Conservation (phyloP, 2,113 vertebrate species). For the Phylloscopus trochiloides region DNA sequence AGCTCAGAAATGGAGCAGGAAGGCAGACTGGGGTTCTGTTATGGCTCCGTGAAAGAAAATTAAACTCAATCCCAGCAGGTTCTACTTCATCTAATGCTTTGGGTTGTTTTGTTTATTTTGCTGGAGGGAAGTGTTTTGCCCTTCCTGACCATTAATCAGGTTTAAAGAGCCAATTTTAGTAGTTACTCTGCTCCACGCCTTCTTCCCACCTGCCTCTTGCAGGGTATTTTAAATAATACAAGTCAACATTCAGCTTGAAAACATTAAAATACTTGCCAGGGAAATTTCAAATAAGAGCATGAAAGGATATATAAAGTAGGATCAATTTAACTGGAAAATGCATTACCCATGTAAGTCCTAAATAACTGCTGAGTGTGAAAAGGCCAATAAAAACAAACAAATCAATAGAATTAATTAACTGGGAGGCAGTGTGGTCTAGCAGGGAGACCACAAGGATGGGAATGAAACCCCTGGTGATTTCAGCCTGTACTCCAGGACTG, state of each 20-base stretch:
- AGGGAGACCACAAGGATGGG: neutral
- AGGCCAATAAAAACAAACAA: constrained; percentile 46
- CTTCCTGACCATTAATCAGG: constrained; percentile 36
- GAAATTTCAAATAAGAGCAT: constrained; percentile 13
- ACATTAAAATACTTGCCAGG: neutral
- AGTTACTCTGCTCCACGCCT: constrained; percentile 15
- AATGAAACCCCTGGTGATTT: neutral
- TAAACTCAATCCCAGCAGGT: constrained; percentile 28
- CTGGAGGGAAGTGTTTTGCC: constrained; percentile 26
- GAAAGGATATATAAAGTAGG: neutral
- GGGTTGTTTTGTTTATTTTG: constrained; percentile 14
- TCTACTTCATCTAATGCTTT: neutral
- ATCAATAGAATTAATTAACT: constrained; percentile 60
- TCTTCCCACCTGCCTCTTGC: neutral
- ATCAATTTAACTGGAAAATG: constrained; percentile 49
- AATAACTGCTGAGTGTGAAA: constrained; percentile 52
- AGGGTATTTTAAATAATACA: constrained; percentile 7
- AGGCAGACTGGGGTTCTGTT: constrained; percentile 27
- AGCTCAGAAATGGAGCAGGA: constrained; percentile 8
- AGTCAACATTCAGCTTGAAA: constrained; percentile 30
- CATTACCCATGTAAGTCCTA: constrained; percentile 29
- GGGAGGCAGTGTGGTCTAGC: neutral
- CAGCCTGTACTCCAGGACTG: neutral
- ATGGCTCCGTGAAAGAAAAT: constrained; percentile 25
- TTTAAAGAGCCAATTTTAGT: constrained; percentile 48